These are phyloP conservation scores for Notolepis coatsorum DNA, from an alignment of 2,797 vertebrate species.

Conservation along the genomic window DNA sequence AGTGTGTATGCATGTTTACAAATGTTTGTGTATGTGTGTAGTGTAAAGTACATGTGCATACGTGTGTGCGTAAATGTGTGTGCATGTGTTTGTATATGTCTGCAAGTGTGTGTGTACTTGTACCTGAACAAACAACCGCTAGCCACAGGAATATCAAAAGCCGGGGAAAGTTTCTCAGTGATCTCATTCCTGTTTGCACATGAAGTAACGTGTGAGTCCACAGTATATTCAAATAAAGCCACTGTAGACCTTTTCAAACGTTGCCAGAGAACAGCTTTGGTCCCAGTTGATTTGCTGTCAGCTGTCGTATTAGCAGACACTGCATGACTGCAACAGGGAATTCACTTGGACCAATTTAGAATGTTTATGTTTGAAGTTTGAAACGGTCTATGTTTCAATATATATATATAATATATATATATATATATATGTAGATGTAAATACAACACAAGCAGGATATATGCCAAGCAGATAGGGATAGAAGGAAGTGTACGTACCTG, in stretches of 20 bases:
- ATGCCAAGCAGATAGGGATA: constrained; percentile 17
- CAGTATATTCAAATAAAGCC: constrained; percentile 38
- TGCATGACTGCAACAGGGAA: too few species aligned
- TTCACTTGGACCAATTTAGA: too few species aligned
- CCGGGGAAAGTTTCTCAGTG: constrained; percentile 53
- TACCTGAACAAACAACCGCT: constrained; percentile 64
- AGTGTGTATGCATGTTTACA: neutral
- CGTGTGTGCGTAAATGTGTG: constrained; percentile 15
- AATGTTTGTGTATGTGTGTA: constrained; percentile 2
- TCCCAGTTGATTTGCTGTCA: too few species aligned
- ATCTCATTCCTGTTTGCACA: constrained; percentile 71
- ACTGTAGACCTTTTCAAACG: too few species aligned
- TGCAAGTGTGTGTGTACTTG: neutral
- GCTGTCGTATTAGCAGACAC: neutral
- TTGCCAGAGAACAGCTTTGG: too few species aligned
- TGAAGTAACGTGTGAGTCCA: constrained; percentile 61
- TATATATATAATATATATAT: neutral
- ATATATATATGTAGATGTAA: neutral
- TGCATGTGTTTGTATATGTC: too few species aligned
- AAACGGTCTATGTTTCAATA: too few species aligned
- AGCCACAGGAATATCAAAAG: constrained; percentile 58
- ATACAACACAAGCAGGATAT: constrained; percentile 22
- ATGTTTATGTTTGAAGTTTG: too few species aligned
- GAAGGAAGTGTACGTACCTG: constrained; percentile 60
- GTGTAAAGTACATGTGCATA: constrained; percentile 10